A percentile compares a stretch with the other conserved stretches of the same genome.
phyloP scores from a whole-genome alignment of 2,797 vertebrate genomes.

The Poeciliopsis turneri region DNA sequence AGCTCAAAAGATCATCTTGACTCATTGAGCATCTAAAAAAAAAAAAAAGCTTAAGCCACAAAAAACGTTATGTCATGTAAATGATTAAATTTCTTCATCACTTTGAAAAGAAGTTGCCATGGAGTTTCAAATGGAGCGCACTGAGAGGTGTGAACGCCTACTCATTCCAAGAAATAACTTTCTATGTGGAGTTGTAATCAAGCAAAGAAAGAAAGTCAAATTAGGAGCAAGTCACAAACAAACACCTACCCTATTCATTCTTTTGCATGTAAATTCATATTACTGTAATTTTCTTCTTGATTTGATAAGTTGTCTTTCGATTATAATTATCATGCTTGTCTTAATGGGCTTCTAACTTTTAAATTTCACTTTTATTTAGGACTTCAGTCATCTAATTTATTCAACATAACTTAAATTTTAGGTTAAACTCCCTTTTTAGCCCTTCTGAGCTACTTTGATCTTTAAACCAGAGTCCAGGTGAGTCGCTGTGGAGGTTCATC shows the following conservation, averaged over 20 bases:
- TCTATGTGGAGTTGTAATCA: slow-evolving; percentile 36
- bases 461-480: too few species aligned
- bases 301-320: slow-evolving; percentile 23
- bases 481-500: too few species aligned
- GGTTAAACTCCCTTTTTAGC: background rate
- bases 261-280: slow-evolving; percentile 17
- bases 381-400: slow-evolving; percentile 17
- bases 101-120: slow-evolving; percentile 49
- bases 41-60: slow-evolving; percentile 13
- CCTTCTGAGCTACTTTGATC: too few species aligned
- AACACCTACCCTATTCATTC: slow-evolving; percentile 41
- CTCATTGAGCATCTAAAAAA: background rate
- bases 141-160: slow-evolving; percentile 47
- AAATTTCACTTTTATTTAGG: slow-evolving; percentile 10
- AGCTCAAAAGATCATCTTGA: background rate
- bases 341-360: slow-evolving; percentile 10
- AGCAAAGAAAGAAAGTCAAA: slow-evolving; percentile 38
- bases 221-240: slow-evolving; percentile 37
- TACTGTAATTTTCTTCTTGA: slow-evolving; percentile 23
- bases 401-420: background rate
- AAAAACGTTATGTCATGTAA: slow-evolving; percentile 17
- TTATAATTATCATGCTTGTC: slow-evolving; percentile 34
- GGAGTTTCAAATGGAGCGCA: slow-evolving; percentile 46
- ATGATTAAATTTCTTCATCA: slow-evolving; percentile 18
- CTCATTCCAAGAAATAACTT: slow-evolving; percentile 46